Base-by-base conservation (phyloP, 2,888 invertebrate genomes). In the Synergus itoensis region DNA sequence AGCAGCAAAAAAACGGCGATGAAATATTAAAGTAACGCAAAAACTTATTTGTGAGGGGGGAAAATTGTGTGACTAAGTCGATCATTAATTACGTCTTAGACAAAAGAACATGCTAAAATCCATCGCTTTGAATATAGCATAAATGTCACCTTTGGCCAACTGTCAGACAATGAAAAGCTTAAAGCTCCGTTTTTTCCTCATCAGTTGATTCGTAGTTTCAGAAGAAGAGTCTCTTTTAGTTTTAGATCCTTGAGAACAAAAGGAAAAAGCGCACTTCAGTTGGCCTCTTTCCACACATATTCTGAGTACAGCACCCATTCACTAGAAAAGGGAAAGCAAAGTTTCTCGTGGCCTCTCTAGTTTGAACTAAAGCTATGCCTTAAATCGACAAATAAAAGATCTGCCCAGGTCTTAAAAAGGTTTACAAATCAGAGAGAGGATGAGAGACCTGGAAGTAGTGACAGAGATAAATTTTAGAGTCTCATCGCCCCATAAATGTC, bases 371-470 rank as follows among this genome's bases (percentile, higher is more conserved):
- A 28, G 45, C 28, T 16, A 48, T 1, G 48, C 11, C 16, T 69
- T 48, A 69, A 48, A 69, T 69, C 48, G 48, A 16, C 45, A 9
- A 28, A 48, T 21, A 48, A 69, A 36, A 28, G n/a, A 69, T 69
- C 12, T 48, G 3, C 16, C 11, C 0, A 69, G 16, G 16, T 21
- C 67, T 45, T 67, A 43, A 69, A 69, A 67, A 48, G 48, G 48
- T 36, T 48, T 16, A 8, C 45, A 28, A 43, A 69, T 48, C 48
- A 69, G 48, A 7, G 69, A 1, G 21, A 48, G 43, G 8, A 45
- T 67, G 21, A 67, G 45, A 16, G 45, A 45, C 28, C 16, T 45
- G 69, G 69, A 48, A 69, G 28, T 69, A 69, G 43, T 21, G 69
- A 48, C 69, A 69, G 28, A 36, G 28, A 69, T 14, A 28, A 69